phyloP scores from a whole-genome alignment of 2,113 vertebrate genomes.

The Calypte anna region DNA sequence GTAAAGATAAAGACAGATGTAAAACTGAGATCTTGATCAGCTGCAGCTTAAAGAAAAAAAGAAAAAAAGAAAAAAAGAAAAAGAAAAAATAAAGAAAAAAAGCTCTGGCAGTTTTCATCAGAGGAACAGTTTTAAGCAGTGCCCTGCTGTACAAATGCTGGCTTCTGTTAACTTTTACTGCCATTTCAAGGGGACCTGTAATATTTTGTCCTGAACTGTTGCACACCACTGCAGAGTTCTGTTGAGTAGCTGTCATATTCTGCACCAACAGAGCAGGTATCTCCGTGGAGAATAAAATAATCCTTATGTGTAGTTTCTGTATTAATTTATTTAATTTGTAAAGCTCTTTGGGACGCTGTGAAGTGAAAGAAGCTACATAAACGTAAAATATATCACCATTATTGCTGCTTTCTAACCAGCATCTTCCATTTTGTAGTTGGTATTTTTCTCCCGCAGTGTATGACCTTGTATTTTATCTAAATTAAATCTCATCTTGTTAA shows the following conservation, averaged over 20 bases:
- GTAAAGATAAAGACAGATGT: slow-evolving; percentile 12
- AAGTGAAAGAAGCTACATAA: slow-evolving; percentile 54
- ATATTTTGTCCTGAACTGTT: slow-evolving; percentile 57
- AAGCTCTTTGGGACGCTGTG: slow-evolving; percentile 30
- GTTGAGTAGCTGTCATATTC: slow-evolving; percentile 40
- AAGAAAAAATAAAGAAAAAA: not conserved
- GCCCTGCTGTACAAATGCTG: slow-evolving; percentile 32
- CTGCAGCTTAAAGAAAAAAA: not conserved
- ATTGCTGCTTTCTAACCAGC: slow-evolving; percentile 57
- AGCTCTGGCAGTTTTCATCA: slow-evolving; percentile 3
- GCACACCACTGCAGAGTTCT: slow-evolving; percentile 49
- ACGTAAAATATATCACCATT: slow-evolving; percentile 64
- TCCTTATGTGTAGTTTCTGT: slow-evolving; percentile 16
- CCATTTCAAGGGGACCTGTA: slow-evolving; percentile 65
- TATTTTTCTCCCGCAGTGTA: slow-evolving; percentile 60
- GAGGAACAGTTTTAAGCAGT: slow-evolving; percentile 39
- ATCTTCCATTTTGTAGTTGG: slow-evolving; percentile 55
- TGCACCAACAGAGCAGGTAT: slow-evolving; percentile 38
- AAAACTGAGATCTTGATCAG: slow-evolving; percentile 14
- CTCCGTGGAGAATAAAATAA: not conserved
- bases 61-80: not conserved
- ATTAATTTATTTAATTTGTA: slow-evolving; percentile 68
- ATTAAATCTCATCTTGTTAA: slow-evolving; percentile 77
- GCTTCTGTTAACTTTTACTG: slow-evolving; percentile 62
- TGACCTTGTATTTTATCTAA: slow-evolving; percentile 76